Percentiles rank a stretch among this genome's conserved stretches.
phyloP scores from a whole-genome alignment of 2,888 invertebrate species.

The Ditula angustiorana region DNA sequence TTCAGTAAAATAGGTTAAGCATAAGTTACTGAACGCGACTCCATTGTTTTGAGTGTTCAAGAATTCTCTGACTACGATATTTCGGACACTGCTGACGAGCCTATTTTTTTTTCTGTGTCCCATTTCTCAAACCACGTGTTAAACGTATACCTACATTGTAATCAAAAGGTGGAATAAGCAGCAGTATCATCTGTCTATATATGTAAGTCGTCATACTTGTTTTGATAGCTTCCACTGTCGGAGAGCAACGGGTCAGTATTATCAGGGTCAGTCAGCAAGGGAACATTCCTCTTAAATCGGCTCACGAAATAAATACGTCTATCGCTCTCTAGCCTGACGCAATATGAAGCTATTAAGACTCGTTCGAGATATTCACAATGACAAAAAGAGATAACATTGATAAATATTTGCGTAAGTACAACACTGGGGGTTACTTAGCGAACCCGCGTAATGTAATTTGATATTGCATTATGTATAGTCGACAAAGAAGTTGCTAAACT shows the following conservation, averaged over 20 bases:
- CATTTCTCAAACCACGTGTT: too few species aligned
- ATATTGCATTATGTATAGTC: not conserved
- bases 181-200: not conserved
- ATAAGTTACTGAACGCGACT: too few species aligned
- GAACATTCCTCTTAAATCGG: slow-evolving; percentile 42
- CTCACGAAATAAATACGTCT: slow-evolving; percentile 3
- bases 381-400: slow-evolving; percentile 15
- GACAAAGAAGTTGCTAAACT: not conserved
- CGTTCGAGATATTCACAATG: slow-evolving; percentile 4
- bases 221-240: slow-evolving; percentile 19
- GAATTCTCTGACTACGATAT: too few species aligned
- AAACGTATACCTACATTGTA: too few species aligned
- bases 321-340: slow-evolving; percentile 30
- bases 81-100: too few species aligned
- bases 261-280: slow-evolving; percentile 51
- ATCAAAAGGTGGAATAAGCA: too few species aligned
- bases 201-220: slow-evolving; percentile 36
- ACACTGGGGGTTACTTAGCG: not conserved
- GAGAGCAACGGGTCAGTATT: slow-evolving; percentile 59
- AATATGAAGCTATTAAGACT: slow-evolving; percentile 14
- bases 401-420: slow-evolving; percentile 5
- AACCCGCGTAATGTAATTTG: not conserved
- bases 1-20: too few species aligned
- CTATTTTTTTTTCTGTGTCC: too few species aligned
- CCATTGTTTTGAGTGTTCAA: too few species aligned